A percentile compares a stretch with the other conserved stretches of the same genome.
Evolutionary conservation across 2,113 vertebrate species (phyloP).

Genomic region (Regulus satrapa): DNA sequence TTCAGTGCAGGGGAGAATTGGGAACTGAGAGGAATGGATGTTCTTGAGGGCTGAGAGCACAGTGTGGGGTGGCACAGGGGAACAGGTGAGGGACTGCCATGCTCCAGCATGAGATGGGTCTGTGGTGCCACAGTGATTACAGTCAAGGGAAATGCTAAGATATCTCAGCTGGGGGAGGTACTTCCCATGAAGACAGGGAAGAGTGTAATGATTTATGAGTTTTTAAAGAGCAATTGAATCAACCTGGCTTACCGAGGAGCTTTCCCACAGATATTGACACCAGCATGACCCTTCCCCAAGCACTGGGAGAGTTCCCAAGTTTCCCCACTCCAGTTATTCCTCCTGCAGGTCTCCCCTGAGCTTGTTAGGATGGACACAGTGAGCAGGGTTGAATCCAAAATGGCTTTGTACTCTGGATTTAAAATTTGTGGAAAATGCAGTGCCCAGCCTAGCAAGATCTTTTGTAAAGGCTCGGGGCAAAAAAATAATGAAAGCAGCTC

Average conservation of each 20-base stretch:
- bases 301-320: background rate
- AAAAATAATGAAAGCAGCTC: background rate
- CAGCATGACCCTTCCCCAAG: no score
- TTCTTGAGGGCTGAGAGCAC: background rate
- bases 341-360: background rate
- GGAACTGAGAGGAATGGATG: background rate
- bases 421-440: fast-evolving
- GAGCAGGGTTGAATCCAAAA: background rate
- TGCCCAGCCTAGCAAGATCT: background rate
- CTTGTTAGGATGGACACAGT: background rate
- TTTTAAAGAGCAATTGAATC: background rate
- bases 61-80: background rate
- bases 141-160: background rate
- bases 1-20: background rate
- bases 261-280: background rate
- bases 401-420: background rate
- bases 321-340: background rate
- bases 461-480: background rate
- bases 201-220: background rate
- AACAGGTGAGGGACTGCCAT: background rate
- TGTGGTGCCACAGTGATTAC: background rate
- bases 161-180: fast-evolving
- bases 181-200: background rate
- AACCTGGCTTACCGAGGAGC: background rate
- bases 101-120: background rate